Conservation (phyloP, 1,140 invertebrate genomes). For the Zaprionus vittiger region DNA sequence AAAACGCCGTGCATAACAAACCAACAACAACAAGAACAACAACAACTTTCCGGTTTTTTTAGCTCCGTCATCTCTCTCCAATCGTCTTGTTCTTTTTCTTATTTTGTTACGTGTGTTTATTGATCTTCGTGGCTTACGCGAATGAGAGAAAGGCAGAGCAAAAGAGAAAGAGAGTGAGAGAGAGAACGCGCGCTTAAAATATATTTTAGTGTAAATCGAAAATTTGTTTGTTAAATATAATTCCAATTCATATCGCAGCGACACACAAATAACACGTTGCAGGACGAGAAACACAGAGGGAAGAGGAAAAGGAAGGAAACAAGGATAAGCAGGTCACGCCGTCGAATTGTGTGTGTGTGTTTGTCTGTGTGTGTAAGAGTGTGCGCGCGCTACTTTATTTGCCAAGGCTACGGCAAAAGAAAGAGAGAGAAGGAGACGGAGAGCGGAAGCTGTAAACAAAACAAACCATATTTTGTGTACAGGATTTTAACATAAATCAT, state of each 20-base stretch:
- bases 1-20: slow-evolving; percentile 61
- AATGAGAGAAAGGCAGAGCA: slow-evolving; percentile 15
- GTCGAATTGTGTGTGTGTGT: slow-evolving; percentile 43
- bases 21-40: slow-evolving; percentile 43
- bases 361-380: slow-evolving; percentile 15
- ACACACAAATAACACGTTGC: slow-evolving; percentile 27
- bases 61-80: slow-evolving; percentile 35
- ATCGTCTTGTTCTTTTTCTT: slow-evolving; percentile 49
- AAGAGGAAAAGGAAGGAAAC: slow-evolving; percentile 23
- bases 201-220: slow-evolving; percentile 22
- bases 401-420: slow-evolving; percentile 10
- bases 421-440: slow-evolving; percentile 20
- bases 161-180: slow-evolving; percentile 5
- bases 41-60: slow-evolving; percentile 78
- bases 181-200: slow-evolving; percentile 2
- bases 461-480: slow-evolving; percentile 46
- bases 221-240: slow-evolving; percentile 30
- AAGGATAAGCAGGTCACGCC: slow-evolving; percentile 43
- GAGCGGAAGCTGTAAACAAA: slow-evolving; percentile 48
- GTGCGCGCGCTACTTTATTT: slow-evolving; percentile 22
- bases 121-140: slow-evolving; percentile 75
- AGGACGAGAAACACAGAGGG: slow-evolving; percentile 19
- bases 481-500: slow-evolving; percentile 78
- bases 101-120: slow-evolving; percentile 64
- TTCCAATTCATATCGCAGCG: slow-evolving; percentile 41